Conservation (phyloP, 2,113 vertebrate genomes). For the Xenopus borealis region DNA sequence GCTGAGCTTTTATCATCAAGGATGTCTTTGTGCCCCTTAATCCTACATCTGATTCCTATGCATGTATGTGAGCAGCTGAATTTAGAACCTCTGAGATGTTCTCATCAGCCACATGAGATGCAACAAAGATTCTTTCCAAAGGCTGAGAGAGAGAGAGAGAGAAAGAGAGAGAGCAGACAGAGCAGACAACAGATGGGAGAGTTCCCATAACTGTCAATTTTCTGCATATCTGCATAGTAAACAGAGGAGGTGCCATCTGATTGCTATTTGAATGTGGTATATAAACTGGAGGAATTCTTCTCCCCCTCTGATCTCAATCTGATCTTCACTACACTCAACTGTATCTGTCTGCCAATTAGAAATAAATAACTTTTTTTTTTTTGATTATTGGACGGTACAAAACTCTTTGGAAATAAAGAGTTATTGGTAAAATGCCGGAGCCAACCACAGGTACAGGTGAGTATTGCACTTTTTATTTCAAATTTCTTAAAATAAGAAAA, state of each 20-base stretch:
- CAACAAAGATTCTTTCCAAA: constrained; percentile 73
- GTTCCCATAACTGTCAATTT: constrained; percentile 68
- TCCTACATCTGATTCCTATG: constrained; percentile 26
- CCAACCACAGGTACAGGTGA: constrained; percentile 75
- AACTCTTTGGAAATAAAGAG: constrained; percentile 61
- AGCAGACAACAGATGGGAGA: constrained; percentile 73
- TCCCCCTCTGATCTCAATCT: constrained; percentile 62
- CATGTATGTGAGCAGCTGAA: constrained; percentile 55
- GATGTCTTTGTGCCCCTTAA: constrained; percentile 35
- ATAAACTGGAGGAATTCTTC: constrained; percentile 64
- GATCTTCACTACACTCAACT: constrained; percentile 60
- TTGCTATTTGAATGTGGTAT: constrained; percentile 61
- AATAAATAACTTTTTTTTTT: constrained; percentile 41
- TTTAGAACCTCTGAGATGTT: constrained; percentile 73
- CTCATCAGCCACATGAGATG: constrained; percentile 70
- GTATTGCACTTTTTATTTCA: constrained; percentile 28
- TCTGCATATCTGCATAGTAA: constrained; percentile 63
- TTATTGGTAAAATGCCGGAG: constrained; percentile 68
- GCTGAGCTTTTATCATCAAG: constrained; percentile 5
- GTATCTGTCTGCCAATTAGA: constrained; percentile 48
- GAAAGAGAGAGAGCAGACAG: constrained; percentile 57
- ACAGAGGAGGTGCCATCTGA: constrained; percentile 69
- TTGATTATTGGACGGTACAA: constrained; percentile 52
- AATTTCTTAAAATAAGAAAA: neutral
- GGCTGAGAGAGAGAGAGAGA: constrained; percentile 59